Evolutionary conservation across 2,797 vertebrate species (phyloP).

Genomic region (Gadopsis bispinosus): DNA sequence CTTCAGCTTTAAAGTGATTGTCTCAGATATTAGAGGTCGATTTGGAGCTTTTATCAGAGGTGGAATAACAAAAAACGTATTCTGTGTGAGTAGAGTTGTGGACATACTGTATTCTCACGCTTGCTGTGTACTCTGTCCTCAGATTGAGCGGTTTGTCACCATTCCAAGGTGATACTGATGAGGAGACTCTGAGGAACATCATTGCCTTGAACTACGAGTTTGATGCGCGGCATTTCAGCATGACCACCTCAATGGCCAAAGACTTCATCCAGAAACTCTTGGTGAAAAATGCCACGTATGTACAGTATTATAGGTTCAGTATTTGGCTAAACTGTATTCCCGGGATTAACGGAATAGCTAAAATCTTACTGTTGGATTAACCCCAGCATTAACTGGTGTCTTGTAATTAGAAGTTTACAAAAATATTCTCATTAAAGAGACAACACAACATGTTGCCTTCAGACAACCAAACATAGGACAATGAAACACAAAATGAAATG

Average conservation of each 20-base stretch:
- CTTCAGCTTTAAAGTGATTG: neutral
- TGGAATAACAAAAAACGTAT: neutral
- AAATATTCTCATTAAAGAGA: neutral
- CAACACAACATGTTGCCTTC: neutral
- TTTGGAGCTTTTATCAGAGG: neutral
- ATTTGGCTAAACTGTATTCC: neutral
- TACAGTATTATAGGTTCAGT: neutral
- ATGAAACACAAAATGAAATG: too few species aligned
- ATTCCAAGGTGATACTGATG: constrained; percentile 87
- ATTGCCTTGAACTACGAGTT: constrained; percentile 82
- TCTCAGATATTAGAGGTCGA: neutral
- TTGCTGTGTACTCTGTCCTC: constrained; percentile 33
- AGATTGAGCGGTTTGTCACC: constrained; percentile 88
- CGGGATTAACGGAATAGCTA: neutral
- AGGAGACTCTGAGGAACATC: constrained; percentile 85
- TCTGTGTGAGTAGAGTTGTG: neutral
- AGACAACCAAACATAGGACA: too few species aligned
- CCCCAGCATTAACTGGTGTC: too few species aligned
- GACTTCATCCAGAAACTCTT: constrained; percentile 88
- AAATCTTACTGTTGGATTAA: neutral
- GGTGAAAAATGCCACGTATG: constrained; percentile 80
- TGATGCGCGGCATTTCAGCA: constrained; percentile 79
- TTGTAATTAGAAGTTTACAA: neutral
- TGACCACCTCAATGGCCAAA: constrained; percentile 85
- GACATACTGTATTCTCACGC: neutral